Conservation (phyloP, 2,888 invertebrate genomes). For the Loripinus fragilis region DNA sequence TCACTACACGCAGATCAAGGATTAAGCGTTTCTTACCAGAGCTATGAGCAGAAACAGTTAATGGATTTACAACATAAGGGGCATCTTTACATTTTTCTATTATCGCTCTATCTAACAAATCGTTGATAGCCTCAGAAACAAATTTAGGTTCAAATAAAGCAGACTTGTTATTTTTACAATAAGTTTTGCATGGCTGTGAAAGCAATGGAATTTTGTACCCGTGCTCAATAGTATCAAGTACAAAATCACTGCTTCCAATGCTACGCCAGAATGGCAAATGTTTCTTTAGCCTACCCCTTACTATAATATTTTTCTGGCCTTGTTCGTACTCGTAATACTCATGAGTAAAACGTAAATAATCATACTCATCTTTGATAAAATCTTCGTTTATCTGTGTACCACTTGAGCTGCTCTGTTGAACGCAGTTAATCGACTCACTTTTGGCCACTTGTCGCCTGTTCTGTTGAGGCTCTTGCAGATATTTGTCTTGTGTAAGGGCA, state of each 20-base stretch:
- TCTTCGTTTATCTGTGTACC: background rate
- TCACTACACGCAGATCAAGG: constrained; percentile 17
- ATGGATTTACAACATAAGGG: constrained; percentile 22
- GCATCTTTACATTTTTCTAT: constrained; percentile 8
- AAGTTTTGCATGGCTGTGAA: background rate
- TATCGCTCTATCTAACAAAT: constrained; percentile 27
- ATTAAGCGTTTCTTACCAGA: constrained; percentile 30
- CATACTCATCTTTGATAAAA: constrained; percentile 41
- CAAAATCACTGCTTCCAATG: constrained; percentile 4
- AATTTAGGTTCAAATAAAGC: constrained; percentile 19
- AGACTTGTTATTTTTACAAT: constrained; percentile 29
- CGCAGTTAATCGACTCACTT: background rate
- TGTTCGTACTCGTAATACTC: constrained; percentile 50
- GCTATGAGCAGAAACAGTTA: constrained; percentile 27
- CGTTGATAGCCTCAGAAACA: constrained; percentile 33
- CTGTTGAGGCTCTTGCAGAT: too few relatives aligned
- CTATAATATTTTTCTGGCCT: constrained; percentile 38
- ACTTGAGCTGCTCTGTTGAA: background rate
- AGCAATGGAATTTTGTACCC: constrained; percentile 29
- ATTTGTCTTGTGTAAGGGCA: constrained; percentile 18
- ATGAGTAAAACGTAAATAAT: constrained; percentile 28
- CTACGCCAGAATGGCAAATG: constrained; percentile 8
- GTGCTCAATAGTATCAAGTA: constrained; percentile 22
- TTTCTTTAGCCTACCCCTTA: constrained; percentile 35
- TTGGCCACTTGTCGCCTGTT: too few relatives aligned